Evolutionary conservation across 2,797 vertebrate genomes (phyloP), one percentile per base, ranked within the genome.

Genomic region (Silurus lanzhouensis): DNA sequence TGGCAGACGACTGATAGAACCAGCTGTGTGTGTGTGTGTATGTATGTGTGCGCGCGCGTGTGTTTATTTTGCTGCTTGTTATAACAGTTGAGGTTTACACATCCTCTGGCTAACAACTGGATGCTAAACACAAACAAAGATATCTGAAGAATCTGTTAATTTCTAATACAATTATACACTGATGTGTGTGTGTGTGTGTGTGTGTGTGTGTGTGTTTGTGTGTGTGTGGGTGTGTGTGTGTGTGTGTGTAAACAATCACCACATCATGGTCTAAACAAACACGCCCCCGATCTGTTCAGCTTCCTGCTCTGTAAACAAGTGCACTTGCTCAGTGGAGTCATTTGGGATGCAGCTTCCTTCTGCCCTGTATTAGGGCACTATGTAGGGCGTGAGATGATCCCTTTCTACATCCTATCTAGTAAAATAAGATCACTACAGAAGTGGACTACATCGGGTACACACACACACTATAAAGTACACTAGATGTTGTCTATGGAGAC

Each of bases 61-160:
- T 52, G 48, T 52, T 52, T 52, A 52, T 52, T 52, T 52, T 52
- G 48, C 48, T 10, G 9, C 48, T 52, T 52, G 48, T 52, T 6
- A 52, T 52, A 52, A 52, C 48, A 52, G 48, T 52, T 10, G 48
- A 52, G 48, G 48, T 52, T 52, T 52, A 52, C 48, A 52, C 48
- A 52, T 52, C 48, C 48, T 52, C 48, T 52, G 48, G 48, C 48
- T 52, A 52, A 52, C 48, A 52, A 52, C 48, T 52, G 48, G 48
- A 52, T 52, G 48, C 48, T 52, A 52, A 93, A 91, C 90, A 92
- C 94, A 25, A 79, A 87, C 86, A 79, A 79, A 63, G 6, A 79
- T 61, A 79, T 63, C 60, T 46, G 60, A 79, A 17, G 22, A 79
- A 63, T 79, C 60, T 79, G 31, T 63, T 79, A 22, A 79, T 79